Evolutionary conservation across 2,888 invertebrate species (phyloP), one percentile per base, ranked within the genome.

Genomic region (Hydrotaea cyrtoneurina): DNA sequence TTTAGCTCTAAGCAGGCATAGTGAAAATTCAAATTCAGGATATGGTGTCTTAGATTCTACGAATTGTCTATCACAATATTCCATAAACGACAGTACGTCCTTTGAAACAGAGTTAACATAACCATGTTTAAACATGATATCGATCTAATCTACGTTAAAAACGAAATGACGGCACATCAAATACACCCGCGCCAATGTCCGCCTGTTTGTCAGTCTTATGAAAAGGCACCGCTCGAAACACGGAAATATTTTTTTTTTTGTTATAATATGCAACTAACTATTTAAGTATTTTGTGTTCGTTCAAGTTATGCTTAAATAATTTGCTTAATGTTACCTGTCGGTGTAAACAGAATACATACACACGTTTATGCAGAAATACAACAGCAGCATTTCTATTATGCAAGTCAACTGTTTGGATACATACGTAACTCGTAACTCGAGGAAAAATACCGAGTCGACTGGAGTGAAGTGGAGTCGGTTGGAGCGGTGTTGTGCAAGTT

Each of bases 241-340:
- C 81, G 84, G 84, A 82, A 85, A 75, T 80, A 31, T 39, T 66
- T 75, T 4, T 72, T 59, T 75, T 4, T 72, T 59, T 59, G 26
- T 74, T 72, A n/a, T 39, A 69, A 39, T 23, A 17, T 11, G 4
- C 62, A 50, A n/a, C 50, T 4, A 36, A n/a, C 31, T 62, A 36
- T 36, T n/a, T 26, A 31, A 7, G 31, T 46, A 46, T 23, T 46
- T 69, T 23, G n/a, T 43, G 23, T n/a, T 69, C 26, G 62, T 31
- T 62, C 1, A 69, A 69, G 69, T 77, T 85, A 85, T 77, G 85
- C 79, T 82, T 74, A 82, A 85, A 82, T 79, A 69, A 82, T 76
- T 81, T 78, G 72, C 43, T 71, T 73, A 73, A 81, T 77, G 13
- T 21, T 50, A 21, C 39, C 36, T 77, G 39, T 64, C 39, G 39